Evolutionary conservation across 2,113 vertebrate species (phyloP).

Genomic region (Oncorhynchus gorbuscha): DNA sequence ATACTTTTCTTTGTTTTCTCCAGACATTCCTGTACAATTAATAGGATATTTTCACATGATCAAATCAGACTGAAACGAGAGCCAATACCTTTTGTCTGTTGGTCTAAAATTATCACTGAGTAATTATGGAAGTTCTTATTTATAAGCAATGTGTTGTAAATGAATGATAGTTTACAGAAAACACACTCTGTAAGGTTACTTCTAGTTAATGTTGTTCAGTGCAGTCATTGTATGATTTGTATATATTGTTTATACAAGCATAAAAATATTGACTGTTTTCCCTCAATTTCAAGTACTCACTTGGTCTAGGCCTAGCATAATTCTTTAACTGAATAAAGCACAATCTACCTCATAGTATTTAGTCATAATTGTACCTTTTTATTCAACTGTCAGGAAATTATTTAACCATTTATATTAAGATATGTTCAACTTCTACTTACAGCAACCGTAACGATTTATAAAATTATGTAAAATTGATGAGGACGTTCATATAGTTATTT

Average conservation of each 20-base stretch:
- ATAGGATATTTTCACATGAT: slow-evolving; percentile 29
- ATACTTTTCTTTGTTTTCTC: background rate
- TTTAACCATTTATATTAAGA: no score
- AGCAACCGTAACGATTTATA: background rate
- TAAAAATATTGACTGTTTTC: slow-evolving; percentile 30
- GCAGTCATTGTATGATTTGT: slow-evolving; percentile 64
- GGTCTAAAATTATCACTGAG: slow-evolving; percentile 34
- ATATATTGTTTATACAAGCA: slow-evolving; percentile 70
- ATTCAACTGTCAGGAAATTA: background rate
- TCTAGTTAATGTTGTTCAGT: slow-evolving; percentile 33
- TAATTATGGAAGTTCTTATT: background rate
- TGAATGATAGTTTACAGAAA: slow-evolving; percentile 33
- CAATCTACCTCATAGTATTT: no score
- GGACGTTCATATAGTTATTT: background rate
- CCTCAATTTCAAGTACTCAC: slow-evolving; percentile 14
- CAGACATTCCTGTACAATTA: slow-evolving; percentile 15
- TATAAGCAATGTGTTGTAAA: slow-evolving; percentile 18
- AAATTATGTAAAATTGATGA: background rate
- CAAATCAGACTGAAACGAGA: slow-evolving; percentile 3
- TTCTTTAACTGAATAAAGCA: slow-evolving; percentile 20
- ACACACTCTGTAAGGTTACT: slow-evolving; percentile 46
- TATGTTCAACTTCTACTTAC: background rate
- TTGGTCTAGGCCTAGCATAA: no score
- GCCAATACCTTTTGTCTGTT: slow-evolving; percentile 43
- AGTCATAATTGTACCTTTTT: background rate